These are phyloP conservation scores for Planiliza haematocheilus DNA, from an alignment of 2,113 vertebrate species.

Conservation along the genomic window DNA sequence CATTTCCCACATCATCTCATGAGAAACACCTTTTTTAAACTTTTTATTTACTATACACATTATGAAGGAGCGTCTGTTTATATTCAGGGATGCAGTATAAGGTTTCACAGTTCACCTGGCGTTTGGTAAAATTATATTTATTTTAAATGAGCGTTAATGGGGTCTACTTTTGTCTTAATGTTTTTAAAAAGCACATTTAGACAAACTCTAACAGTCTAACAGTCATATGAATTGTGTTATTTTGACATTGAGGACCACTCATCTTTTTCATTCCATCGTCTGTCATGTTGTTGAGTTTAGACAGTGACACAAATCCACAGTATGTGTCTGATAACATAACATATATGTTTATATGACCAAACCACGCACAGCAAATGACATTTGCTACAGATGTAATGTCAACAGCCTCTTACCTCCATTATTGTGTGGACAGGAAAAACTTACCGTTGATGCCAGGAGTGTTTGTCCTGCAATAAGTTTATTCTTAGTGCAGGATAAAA, in stretches of 20 bases:
- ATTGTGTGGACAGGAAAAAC: constrained; percentile 1
- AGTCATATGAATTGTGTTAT: neutral
- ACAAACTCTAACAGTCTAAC: neutral
- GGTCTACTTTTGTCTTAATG: neutral
- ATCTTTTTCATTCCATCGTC: neutral
- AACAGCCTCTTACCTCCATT: constrained; percentile 21
- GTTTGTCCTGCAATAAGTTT: neutral
- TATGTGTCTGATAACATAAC: neutral
- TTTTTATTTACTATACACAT: no score
- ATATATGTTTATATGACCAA: neutral
- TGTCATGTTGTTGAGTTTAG: neutral
- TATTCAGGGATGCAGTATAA: neutral
- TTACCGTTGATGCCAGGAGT: constrained; percentile 2
- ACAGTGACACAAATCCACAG: neutral
- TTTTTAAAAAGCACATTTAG: neutral
- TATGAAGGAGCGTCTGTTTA: neutral
- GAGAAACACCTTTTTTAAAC: neutral
- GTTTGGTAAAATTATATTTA: no score
- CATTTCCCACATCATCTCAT: neutral
- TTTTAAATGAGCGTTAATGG: no score
- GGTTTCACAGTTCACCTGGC: no score
- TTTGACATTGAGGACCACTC: constrained; percentile 1
- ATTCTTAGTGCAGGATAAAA: neutral
- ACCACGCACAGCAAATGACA: neutral
- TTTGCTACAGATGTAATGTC: neutral